phyloP scores from a whole-genome alignment of 1,140 invertebrate genomes.

The Sarcophaga peregrina region DNA sequence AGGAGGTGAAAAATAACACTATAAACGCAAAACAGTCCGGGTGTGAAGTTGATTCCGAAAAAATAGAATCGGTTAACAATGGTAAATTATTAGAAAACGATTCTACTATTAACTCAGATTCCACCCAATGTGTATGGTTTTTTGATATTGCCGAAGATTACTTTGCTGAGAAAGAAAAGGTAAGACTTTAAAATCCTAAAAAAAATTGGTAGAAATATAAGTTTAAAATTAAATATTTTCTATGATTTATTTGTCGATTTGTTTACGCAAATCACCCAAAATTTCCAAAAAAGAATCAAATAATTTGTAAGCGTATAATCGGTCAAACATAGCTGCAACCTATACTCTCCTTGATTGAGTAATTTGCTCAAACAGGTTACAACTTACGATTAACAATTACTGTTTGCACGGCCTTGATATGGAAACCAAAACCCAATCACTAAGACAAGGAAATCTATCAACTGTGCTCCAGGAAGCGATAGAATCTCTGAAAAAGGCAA shows the following conservation, averaged over 20 bases:
- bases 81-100: neutral
- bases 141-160: constrained; percentile 3
- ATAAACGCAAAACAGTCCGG: neutral
- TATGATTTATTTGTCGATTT: neutral
- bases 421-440: no score
- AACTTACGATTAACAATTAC: no score
- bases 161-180: neutral
- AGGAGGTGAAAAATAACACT: neutral
- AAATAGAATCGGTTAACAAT: neutral
- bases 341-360: constrained; percentile 70
- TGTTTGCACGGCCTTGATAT: no score
- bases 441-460: no score
- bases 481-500: no score
- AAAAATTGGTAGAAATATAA: neutral
- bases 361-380: no score
- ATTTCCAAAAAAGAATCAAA: neutral
- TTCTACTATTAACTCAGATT: neutral
- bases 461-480: no score
- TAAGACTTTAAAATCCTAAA: neutral
- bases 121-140: constrained; percentile 34
- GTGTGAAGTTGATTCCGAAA: neutral
- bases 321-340: neutral
- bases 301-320: neutral
- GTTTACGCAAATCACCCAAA: neutral
- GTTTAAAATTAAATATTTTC: neutral